phyloP scores from a whole-genome alignment of 2,888 invertebrate genomes.

The Keiferia lycopersicella region DNA sequence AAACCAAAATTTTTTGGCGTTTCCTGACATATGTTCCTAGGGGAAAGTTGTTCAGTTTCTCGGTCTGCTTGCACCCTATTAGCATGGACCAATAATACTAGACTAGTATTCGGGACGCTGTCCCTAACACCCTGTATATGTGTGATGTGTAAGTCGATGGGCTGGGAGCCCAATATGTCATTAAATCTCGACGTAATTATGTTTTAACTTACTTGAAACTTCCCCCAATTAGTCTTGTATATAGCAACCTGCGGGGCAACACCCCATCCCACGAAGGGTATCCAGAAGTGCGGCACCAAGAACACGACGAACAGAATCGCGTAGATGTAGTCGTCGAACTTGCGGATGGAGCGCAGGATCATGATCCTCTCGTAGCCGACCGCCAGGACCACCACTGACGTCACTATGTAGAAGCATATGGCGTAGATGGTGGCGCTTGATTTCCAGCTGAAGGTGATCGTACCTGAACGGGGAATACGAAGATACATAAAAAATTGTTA shows the following conservation, averaged over 20 bases:
- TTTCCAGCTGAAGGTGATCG: conserved; percentile 84
- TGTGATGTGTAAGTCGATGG: too few species aligned
- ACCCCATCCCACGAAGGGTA: conserved; percentile 86
- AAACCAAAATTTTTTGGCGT: too few species aligned
- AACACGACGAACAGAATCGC: conserved; percentile 85
- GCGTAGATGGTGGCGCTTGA: conserved; percentile 84
- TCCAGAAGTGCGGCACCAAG: conserved; percentile 86
- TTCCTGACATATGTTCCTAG: too few species aligned
- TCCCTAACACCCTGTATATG: too few species aligned
- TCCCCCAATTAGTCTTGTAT: conserved; percentile 86
- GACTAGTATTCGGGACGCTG: too few species aligned
- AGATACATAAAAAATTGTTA: background rate
- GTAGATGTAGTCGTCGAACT: conserved; percentile 87
- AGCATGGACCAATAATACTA: too few species aligned
- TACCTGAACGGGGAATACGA: conserved; percentile 51
- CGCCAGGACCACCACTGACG: conserved; percentile 79
- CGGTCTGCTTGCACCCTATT: too few species aligned
- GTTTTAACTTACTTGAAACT: conserved; percentile 79
- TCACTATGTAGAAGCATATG: conserved; percentile 82
- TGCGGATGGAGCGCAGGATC: conserved; percentile 81
- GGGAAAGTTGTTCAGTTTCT: too few species aligned
- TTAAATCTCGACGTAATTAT: too few species aligned
- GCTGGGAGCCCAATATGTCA: too few species aligned
- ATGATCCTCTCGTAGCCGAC: conserved; percentile 83
- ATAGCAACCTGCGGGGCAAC: conserved; percentile 85